These are phyloP conservation scores for Embiotoca jacksoni DNA, from an alignment of 2,113 vertebrate species.

Conservation along the genomic window DNA sequence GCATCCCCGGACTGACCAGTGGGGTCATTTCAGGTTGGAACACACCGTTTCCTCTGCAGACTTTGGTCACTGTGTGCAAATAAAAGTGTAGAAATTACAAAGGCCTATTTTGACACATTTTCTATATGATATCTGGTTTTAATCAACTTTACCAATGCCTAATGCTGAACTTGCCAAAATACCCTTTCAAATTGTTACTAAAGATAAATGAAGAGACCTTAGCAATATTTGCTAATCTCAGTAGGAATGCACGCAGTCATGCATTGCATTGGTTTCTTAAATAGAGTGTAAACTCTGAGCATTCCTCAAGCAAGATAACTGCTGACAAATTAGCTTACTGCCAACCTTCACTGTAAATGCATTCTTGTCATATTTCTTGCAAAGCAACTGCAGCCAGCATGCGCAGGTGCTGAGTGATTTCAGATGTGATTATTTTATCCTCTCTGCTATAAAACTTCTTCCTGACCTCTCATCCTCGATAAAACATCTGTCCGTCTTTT, in stretches of 20 bases:
- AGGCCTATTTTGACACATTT: no score
- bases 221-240: background rate
- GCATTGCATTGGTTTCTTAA: background rate
- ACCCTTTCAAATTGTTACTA: no score
- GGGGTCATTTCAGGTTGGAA: constrained; percentile 83
- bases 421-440: background rate
- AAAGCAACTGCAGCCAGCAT: background rate
- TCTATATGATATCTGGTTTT: no score
- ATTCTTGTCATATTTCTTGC: constrained; percentile 42
- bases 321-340: constrained; percentile 10
- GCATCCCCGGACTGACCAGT: constrained; percentile 93
- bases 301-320: constrained; percentile 41
- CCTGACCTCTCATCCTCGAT: background rate
- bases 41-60: background rate
- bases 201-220: no score
- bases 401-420: constrained; percentile 12
- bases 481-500: no score
- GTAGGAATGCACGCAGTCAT: background rate
- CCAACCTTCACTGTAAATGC: background rate
- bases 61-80: background rate
- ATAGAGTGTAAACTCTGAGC: constrained; percentile 3
- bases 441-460: background rate
- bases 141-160: no score
- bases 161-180: no score
- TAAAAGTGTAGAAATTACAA: background rate